Conservation (phyloP, 2,113 vertebrate species). For the Seriola rivoliana region DNA sequence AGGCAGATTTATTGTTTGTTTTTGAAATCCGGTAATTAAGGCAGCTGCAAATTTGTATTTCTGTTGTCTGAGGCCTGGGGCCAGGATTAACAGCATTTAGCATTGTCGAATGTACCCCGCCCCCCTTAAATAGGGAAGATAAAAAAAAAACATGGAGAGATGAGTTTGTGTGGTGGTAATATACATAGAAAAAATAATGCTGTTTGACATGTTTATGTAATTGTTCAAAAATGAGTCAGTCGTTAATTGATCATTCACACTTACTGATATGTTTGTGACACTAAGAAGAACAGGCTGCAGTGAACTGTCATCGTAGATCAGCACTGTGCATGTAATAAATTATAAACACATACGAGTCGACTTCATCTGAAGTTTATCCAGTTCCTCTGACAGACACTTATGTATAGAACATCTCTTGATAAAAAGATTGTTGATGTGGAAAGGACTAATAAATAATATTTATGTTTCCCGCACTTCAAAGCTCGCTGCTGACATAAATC, state of each 20-base stretch:
- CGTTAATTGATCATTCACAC: slow-evolving; percentile 36
- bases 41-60: slow-evolving; percentile 82
- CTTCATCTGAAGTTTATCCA: slow-evolving; percentile 17
- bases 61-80: slow-evolving; percentile 80
- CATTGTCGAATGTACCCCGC: slow-evolving; percentile 72
- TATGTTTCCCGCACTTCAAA: slow-evolving; percentile 33
- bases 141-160: slow-evolving; percentile 57
- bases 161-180: slow-evolving; percentile 63
- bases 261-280: background rate
- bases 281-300: background rate
- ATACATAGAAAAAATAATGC: slow-evolving; percentile 35
- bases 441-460: slow-evolving; percentile 22
- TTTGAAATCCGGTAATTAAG: slow-evolving; percentile 83
- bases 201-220: slow-evolving; percentile 49
- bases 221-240: slow-evolving; percentile 39
- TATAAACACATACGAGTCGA: background rate
- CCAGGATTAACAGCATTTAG: slow-evolving; percentile 83
- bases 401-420: slow-evolving; percentile 3
- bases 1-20: slow-evolving; percentile 79
- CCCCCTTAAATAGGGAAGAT: slow-evolving; percentile 73
- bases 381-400: slow-evolving; percentile 9
- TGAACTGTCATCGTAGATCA: background rate
- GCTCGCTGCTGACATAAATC: slow-evolving; percentile 40
- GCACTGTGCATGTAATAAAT: background rate
- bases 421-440: background rate